Conservation (phyloP, 2,888 invertebrate genomes). For the Hirtodrosophila confusa region DNA sequence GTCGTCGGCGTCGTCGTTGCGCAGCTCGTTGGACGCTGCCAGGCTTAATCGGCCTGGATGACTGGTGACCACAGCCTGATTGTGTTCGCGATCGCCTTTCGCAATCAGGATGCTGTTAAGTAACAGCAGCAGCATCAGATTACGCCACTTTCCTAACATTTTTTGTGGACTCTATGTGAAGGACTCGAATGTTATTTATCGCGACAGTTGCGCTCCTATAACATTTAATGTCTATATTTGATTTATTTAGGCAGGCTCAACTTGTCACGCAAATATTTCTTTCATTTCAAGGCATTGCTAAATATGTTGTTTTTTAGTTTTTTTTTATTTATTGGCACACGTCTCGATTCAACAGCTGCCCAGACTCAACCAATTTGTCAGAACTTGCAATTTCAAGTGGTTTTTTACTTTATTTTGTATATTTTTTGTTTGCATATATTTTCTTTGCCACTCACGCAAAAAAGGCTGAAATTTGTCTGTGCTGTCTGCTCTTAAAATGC, state of each 20-base stretch:
- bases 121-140: conserved; percentile 7
- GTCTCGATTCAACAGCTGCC: conserved; percentile 52
- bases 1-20: conserved; percentile 12
- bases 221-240: conserved; percentile 19
- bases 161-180: background rate
- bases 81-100: conserved; percentile 7
- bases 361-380: conserved; percentile 47
- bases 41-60: conserved; percentile 8
- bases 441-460: conserved; percentile 8
- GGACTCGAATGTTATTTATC: background rate
- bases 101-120: conserved; percentile 6
- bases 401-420: conserved; percentile 15
- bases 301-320: conserved; percentile 36
- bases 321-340: conserved; percentile 60
- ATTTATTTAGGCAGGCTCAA: conserved; percentile 24
- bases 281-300: conserved; percentile 45
- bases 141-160: conserved; percentile 6
- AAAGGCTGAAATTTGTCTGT: conserved; percentile 40
- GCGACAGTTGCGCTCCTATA: conserved; percentile 10
- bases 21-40: conserved; percentile 13
- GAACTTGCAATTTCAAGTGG: conserved; percentile 39
- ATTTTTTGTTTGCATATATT: background rate
- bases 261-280: conserved; percentile 23
- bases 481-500: conserved; percentile 47
- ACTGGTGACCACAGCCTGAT: conserved; percentile 2